Evolutionary conservation across 2,888 invertebrate genomes (phyloP).

Genomic region (Atethmia centrago): DNA sequence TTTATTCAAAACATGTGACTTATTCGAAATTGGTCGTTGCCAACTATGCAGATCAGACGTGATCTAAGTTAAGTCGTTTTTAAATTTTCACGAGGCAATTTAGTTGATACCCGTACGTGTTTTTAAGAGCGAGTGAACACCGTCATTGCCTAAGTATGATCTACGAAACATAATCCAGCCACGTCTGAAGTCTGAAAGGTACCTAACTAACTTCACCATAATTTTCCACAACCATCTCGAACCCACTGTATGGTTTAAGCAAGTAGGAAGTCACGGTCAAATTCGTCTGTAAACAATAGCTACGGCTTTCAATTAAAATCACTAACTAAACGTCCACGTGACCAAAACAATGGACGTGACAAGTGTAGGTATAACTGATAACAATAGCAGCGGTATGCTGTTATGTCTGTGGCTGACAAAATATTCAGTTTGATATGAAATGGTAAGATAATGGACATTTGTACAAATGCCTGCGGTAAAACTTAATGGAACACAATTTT

Average conservation of each 20-base stretch:
- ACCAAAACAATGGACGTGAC: neutral
- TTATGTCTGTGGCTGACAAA: conserved; percentile 14
- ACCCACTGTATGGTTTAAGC: neutral
- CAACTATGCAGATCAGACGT: neutral
- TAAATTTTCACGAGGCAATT: neutral
- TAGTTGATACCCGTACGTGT: neutral
- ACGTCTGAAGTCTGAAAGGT: neutral
- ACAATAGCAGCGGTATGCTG: conserved; percentile 11
- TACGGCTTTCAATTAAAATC: neutral
- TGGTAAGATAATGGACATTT: conserved; percentile 1
- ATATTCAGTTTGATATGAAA: conserved; percentile 12
- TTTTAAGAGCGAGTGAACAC: neutral
- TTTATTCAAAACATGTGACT: neutral
- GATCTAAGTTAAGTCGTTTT: neutral
- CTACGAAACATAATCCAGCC: neutral
- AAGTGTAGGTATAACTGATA: conserved; percentile 8
- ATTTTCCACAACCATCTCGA: neutral
- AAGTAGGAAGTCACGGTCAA: neutral
- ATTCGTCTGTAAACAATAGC: neutral
- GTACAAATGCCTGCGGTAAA: neutral
- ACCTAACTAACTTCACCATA: neutral
- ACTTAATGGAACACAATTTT: conserved; percentile 5
- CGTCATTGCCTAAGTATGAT: neutral
- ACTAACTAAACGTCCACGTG: conserved; percentile 8
- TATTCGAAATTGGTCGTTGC: neutral